phyloP scores from a whole-genome alignment of 1,140 invertebrate species.

The Mamestra configurata region DNA sequence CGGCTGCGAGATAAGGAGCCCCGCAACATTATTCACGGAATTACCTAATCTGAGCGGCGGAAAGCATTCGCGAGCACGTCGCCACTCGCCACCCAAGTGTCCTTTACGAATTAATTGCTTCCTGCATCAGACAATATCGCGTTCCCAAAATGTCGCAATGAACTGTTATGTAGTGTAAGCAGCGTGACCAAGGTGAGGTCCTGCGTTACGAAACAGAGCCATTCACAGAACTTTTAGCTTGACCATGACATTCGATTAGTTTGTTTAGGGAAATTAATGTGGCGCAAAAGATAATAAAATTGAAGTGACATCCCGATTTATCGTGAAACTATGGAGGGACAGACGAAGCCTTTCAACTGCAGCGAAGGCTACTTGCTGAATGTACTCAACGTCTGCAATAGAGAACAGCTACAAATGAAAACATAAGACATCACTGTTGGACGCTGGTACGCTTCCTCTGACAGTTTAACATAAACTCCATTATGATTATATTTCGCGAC shows the following conservation, averaged over 20 bases:
- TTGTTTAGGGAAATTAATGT: background rate
- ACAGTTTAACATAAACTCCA: too few relatives aligned
- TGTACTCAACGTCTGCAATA: background rate
- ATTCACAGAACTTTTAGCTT: background rate
- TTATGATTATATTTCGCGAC: too few relatives aligned
- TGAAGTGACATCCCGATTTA: background rate
- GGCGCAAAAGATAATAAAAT: background rate
- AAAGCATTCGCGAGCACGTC: background rate
- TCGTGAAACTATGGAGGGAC: background rate
- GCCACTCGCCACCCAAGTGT: background rate
- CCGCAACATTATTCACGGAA: background rate
- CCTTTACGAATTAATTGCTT: slow-evolving; percentile 15
- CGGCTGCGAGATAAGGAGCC: background rate
- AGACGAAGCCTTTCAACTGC: background rate
- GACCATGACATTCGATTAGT: background rate
- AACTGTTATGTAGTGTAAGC: slow-evolving; percentile 12
- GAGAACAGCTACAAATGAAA: too few relatives aligned
- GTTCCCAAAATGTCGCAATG: slow-evolving; percentile 1
- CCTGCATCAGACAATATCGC: slow-evolving; percentile 13
- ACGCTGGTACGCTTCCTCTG: too few relatives aligned
- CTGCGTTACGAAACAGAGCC: background rate
- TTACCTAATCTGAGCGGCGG: background rate
- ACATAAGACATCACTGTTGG: too few relatives aligned
- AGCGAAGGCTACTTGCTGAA: background rate
- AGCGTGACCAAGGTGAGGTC: slow-evolving; percentile 12